A percentile compares a stretch with the other conserved stretches of the same genome.
phyloP scores from a whole-genome alignment of 1,140 invertebrate genomes.

The Apolygus lucorum region DNA sequence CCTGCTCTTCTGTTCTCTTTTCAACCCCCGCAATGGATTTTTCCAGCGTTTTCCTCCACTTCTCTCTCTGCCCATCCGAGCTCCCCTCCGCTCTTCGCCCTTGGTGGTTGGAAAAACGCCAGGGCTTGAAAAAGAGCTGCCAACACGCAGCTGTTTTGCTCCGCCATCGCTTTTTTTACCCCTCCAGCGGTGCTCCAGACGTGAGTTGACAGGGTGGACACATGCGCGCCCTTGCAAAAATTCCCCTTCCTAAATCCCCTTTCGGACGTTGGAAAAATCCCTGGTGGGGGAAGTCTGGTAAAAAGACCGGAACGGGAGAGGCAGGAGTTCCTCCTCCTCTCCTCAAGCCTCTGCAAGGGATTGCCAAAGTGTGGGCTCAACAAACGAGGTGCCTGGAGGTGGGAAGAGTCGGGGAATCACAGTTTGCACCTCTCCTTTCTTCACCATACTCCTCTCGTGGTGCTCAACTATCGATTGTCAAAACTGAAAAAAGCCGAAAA shows the following conservation, averaged over 20 bases:
- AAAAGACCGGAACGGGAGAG: too few species aligned
- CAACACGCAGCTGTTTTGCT: background rate
- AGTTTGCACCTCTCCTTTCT: too few species aligned
- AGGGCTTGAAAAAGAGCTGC: background rate
- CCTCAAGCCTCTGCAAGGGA: too few species aligned
- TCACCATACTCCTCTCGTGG: too few species aligned
- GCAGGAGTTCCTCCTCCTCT: too few species aligned
- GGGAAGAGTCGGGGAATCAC: too few species aligned
- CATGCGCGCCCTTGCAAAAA: background rate
- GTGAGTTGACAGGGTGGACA: background rate
- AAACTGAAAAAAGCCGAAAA: too few species aligned
- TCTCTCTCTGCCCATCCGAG: too few species aligned
- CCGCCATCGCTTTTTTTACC: background rate
- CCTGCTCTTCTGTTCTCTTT: background rate
- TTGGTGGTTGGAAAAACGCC: background rate
- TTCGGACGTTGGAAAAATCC: background rate
- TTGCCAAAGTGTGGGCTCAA: too few species aligned
- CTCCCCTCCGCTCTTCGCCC: background rate
- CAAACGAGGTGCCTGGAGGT: too few species aligned
- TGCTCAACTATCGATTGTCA: too few species aligned
- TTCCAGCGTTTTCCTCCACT: too few species aligned
- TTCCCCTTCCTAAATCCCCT: background rate
- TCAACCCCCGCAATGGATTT: background rate
- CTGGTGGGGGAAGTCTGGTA: background rate
- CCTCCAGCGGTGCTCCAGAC: background rate